Base-by-base conservation (phyloP, 2,888 invertebrate species). In the Rhopalosiphum nymphaeae region DNA sequence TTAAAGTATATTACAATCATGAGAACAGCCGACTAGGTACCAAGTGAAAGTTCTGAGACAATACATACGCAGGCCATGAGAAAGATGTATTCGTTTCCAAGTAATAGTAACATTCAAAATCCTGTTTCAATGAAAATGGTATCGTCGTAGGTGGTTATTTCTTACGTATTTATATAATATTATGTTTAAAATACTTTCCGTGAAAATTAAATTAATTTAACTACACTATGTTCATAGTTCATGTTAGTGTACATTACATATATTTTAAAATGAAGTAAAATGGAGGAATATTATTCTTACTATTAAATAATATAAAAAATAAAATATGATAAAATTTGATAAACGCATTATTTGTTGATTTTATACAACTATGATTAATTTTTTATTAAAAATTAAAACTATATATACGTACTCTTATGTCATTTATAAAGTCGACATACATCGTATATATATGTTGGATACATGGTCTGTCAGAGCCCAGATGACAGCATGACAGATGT, bases 31-130 rank as follows among this genome's bases (percentile, higher is more conserved):
- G 53, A 25, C 10, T 78, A 53, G 44, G 44, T 46, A 46, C 42
- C 26, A 29, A 90, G 93, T 93, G 93, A 93, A 93, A 93, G 93
- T 93, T 90, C 42, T 85, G 21, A 93, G n/a, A 93, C 93, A 93
- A 93, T 93, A 89, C 89, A 85, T n/a, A 93, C 29, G 57, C 85
- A 90, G 78, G 85, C 49, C 93, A 90, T 93, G 93, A 90, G 93
- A 93, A 93, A 78, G 53, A 88, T 67, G 53, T 67, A 88, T 92
- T 92, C n/a, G 7, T 89, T 88, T 89, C 67, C 53, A 11, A 88
- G 42, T 78, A 93, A 93, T 93, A 56, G 89, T 93, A 93, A 78
- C 53, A 88, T 92, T 92, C 53, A 53, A 26, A 93, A 53, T 67
- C 87, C 16, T 25, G 46, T 36, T 86, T 46, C 67, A 67, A 44